A percentile compares a stretch with the other conserved stretches of the same genome.
Evolutionary conservation across 64 coral and sea anemone genomes (phyloP).

Genomic region (Stichodactyla mertensii): DNA sequence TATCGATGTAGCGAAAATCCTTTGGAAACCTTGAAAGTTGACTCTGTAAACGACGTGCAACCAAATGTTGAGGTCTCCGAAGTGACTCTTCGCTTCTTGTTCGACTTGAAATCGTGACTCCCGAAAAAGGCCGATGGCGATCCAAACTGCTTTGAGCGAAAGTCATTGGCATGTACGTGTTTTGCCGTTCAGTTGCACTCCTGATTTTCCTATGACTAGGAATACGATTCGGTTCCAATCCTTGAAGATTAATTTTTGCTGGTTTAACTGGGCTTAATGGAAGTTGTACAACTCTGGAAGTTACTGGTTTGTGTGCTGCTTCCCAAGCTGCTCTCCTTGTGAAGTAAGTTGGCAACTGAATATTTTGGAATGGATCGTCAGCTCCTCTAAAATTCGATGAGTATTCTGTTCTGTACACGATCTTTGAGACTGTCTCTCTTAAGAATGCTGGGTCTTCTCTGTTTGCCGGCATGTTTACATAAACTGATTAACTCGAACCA

Average conservation of each 20-base stretch:
- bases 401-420: constrained; percentile 74
- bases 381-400: constrained; percentile 49
- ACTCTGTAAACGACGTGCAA: constrained; percentile 65
- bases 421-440: constrained; percentile 63
- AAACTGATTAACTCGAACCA: neutral
- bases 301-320: constrained; percentile 34
- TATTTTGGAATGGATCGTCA: constrained; percentile 45
- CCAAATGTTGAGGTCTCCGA: constrained; percentile 47
- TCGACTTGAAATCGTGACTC: constrained; percentile 18
- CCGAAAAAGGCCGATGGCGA: constrained; percentile 2
- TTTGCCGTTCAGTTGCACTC: constrained; percentile 38
- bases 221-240: constrained; percentile 49
- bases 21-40: constrained; percentile 81
- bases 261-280: constrained; percentile 32
- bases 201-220: neutral
- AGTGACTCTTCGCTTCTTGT: constrained; percentile 51
- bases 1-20: constrained; percentile 73
- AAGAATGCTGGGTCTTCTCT: constrained; percentile 41
- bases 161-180: neutral
- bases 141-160: neutral
- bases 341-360: constrained; percentile 42
- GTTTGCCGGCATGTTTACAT: constrained; percentile 30
- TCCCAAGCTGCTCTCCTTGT: constrained; percentile 54
- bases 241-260: constrained; percentile 60
- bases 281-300: constrained; percentile 55